Conservation (phyloP, 2,888 invertebrate species). For the Caprella mutica region DNA sequence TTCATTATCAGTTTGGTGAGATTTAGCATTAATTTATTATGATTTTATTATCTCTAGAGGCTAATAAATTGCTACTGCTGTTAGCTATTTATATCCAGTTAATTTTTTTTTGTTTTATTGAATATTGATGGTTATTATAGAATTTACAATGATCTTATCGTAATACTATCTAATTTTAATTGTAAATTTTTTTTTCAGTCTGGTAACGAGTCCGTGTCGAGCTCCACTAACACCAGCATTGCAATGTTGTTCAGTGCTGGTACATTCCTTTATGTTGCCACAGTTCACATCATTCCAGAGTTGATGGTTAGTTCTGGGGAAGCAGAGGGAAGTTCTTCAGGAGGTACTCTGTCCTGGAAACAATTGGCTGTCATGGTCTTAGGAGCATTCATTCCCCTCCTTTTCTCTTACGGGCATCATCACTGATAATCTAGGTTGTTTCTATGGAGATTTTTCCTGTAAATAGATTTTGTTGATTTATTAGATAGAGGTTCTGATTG, state of each 20-base stretch:
- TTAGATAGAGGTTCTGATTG: no score
- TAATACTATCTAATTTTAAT: no score
- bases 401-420: constrained; percentile 84
- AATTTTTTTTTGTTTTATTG: no score
- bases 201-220: constrained; percentile 77
- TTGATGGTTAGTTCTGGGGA: constrained; percentile 47
- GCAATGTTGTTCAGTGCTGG: constrained; percentile 99
- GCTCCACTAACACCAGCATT: constrained; percentile 85
- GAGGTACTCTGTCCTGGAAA: constrained; percentile 49
- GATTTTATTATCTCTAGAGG: no score
- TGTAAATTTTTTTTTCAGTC: constrained; percentile 51
- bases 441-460: no score
- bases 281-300: constrained; percentile 95
- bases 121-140: no score
- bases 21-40: neutral
- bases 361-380: constrained; percentile 73
- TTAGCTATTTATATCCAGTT: no score
- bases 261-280: constrained; percentile 96
- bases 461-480: no score
- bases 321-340: neutral
- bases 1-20: constrained; percentile 69
- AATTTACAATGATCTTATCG: no score
- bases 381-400: constrained; percentile 75
- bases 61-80: no score
- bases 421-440: no score